phyloP scores from a whole-genome alignment of 1,140 invertebrate species.

The Centruroides vittatus region DNA sequence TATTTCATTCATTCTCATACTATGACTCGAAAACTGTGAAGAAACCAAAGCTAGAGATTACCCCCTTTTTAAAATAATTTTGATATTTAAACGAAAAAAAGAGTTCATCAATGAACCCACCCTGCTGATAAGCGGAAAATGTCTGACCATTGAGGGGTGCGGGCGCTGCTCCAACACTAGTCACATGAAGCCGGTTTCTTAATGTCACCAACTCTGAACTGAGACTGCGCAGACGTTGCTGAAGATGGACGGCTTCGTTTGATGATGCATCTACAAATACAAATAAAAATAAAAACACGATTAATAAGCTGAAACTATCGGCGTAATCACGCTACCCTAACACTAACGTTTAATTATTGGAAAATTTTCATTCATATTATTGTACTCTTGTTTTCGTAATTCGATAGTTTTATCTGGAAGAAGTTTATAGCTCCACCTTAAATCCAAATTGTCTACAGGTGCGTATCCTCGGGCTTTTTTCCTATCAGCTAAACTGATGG shows the following conservation, averaged over 20 bases:
- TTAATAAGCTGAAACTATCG: conserved; percentile 1
- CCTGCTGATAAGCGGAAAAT: conserved; percentile 14
- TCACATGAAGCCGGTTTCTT: conserved; percentile 50
- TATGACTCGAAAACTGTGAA: no score
- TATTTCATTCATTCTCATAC: no score
- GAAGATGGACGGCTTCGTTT: conserved; percentile 79
- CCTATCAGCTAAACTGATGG: no score
- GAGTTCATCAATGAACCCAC: background rate
- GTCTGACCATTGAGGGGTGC: conserved; percentile 16
- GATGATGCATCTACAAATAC: conserved; percentile 67
- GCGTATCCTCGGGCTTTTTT: no score
- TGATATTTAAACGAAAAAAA: background rate
- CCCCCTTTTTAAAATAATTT: background rate
- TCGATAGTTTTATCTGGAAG: no score
- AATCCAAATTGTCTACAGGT: no score
- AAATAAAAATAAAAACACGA: conserved; percentile 2
- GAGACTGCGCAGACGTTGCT: conserved; percentile 71
- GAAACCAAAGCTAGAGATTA: no score
- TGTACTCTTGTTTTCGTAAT: no score
- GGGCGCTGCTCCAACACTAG: conserved; percentile 28
- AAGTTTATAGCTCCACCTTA: no score
- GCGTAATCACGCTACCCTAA: no score
- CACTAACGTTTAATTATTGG: no score
- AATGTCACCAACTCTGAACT: conserved; percentile 78
- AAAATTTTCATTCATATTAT: no score